phyloP scores from a whole-genome alignment of 2,888 invertebrate species.

The Temnothorax ravouxi region DNA sequence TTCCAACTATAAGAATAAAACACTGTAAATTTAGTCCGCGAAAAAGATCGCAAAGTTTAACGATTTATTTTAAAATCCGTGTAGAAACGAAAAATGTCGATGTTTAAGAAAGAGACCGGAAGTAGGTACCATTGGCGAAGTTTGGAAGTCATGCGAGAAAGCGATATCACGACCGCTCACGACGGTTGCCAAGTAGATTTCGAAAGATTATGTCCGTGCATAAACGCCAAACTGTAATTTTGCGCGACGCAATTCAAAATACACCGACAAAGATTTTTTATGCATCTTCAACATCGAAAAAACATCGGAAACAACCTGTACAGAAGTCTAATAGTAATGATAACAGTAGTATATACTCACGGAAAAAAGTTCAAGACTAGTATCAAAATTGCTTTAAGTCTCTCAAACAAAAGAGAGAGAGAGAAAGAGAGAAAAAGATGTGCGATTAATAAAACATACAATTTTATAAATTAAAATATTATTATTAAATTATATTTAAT shows the following conservation, averaged over 20 bases:
- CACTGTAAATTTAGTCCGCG: neutral
- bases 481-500: neutral
- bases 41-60: neutral
- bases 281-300: neutral
- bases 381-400: neutral
- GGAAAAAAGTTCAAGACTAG: neutral
- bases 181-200: constrained; percentile 14
- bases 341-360: neutral
- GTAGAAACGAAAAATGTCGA: neutral
- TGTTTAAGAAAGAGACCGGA: neutral
- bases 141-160: neutral
- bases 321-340: neutral
- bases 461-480: neutral
- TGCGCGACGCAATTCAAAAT: neutral
- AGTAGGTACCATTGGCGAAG: constrained; percentile 6
- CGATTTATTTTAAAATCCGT: neutral
- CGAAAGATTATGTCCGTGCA: neutral
- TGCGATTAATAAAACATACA: neutral
- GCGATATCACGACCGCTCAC: neutral
- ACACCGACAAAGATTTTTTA: neutral
- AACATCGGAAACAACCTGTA: neutral
- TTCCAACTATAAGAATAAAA: neutral
- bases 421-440: neutral
- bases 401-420: neutral
- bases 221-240: constrained; percentile 13